Conservation (phyloP, 23 tunicate genomes). For the Aplidium turbinatum region DNA sequence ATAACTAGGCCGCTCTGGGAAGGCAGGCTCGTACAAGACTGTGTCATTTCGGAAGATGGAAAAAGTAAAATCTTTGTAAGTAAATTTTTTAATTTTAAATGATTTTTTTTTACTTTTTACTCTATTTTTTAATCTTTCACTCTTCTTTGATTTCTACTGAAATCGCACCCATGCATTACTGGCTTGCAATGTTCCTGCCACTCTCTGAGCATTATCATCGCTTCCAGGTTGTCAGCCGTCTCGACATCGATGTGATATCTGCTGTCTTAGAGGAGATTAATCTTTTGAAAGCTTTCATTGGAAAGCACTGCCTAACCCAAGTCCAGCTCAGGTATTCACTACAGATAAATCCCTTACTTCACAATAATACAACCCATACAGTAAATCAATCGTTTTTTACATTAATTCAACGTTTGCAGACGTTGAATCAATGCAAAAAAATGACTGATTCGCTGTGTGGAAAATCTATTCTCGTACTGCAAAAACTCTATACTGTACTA, state of each 20-base stretch:
- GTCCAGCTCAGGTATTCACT: slow-evolving; percentile 43
- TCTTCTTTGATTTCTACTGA: no score
- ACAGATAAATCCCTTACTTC: no score
- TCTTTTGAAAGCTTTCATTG: slow-evolving; percentile 51
- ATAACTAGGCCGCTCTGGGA: slow-evolving; percentile 94
- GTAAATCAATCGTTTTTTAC: no score
- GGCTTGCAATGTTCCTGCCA: background rate
- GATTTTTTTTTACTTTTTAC: background rate
- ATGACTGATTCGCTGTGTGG: no score
- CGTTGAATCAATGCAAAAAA: no score
- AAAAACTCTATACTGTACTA: no score
- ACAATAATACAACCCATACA: no score
- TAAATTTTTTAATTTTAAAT: background rate
- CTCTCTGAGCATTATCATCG: no score
- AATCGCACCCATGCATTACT: background rate
- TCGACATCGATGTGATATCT: slow-evolving; percentile 53
- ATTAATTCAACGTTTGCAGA: no score
- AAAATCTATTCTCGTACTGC: no score
- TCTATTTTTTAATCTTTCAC: background rate
- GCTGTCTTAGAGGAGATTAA: slow-evolving; percentile 48
- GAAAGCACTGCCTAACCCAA: slow-evolving; percentile 53
- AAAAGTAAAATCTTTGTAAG: slow-evolving; percentile 58
- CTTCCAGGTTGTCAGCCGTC: slow-evolving; percentile 56
- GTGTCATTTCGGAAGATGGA: slow-evolving; percentile 58
- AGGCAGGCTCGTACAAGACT: slow-evolving; percentile 75